These are phyloP conservation scores for Poeciliopsis paucimaculata DNA, from an alignment of 2,797 vertebrate genomes.

Conservation along the genomic window DNA sequence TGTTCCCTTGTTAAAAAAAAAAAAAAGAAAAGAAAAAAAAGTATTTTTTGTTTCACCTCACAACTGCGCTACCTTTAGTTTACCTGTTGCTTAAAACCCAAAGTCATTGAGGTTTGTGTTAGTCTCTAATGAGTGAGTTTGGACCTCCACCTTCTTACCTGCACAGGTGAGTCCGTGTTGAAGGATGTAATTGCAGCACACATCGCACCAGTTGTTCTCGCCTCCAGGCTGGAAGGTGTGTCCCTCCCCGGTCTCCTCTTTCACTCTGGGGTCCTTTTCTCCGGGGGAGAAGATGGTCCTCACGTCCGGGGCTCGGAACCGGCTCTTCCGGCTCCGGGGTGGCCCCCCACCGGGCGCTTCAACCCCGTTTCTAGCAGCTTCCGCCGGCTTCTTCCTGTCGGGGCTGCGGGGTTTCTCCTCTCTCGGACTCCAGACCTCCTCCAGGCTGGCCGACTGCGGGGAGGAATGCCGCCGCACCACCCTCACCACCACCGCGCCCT, in stretches of 20 bases:
- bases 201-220: constrained; percentile 77
- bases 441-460: constrained; percentile 52
- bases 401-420: constrained; percentile 9
- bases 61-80: not conserved
- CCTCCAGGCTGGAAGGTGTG: constrained; percentile 71
- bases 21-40: too few relatives aligned
- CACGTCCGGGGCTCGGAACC: constrained; percentile 80
- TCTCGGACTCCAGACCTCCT: constrained; percentile 57
- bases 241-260: constrained; percentile 78
- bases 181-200: constrained; percentile 77
- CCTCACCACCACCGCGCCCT: constrained; percentile 63
- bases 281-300: constrained; percentile 80
- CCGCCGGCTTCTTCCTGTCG: constrained; percentile 20
- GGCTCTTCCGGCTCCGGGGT: constrained; percentile 66
- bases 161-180: constrained; percentile 72
- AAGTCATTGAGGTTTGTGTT: not conserved
- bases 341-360: constrained; percentile 45
- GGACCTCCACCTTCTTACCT: constrained; percentile 65
- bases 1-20: not conserved
- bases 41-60: not conserved
- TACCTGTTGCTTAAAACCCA: not conserved
- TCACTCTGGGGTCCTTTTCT: constrained; percentile 76
- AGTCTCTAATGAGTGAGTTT: not conserved
- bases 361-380: constrained; percentile 8
- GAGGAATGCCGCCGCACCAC: constrained; percentile 54